Conservation (phyloP, 1,140 invertebrate species). For the Leguminivora glycinivorella region DNA sequence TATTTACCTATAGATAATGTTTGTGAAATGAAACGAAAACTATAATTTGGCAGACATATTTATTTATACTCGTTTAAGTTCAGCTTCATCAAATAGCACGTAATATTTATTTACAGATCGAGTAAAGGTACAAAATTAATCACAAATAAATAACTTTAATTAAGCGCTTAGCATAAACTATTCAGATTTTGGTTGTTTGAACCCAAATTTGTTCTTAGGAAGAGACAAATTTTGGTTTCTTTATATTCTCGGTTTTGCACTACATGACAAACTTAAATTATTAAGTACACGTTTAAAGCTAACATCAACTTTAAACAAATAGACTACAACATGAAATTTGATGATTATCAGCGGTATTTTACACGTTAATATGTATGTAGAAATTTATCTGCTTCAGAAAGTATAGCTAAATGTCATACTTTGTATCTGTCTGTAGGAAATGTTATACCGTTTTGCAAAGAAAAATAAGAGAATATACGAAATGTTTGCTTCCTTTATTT, state of each 20-base stretch:
- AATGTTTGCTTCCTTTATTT: constrained; percentile 30
- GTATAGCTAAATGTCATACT: not conserved
- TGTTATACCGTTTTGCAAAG: constrained; percentile 10
- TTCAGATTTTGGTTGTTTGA: constrained; percentile 65
- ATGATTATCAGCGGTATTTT: not conserved
- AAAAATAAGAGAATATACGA: constrained; percentile 3
- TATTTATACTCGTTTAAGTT: constrained; percentile 76
- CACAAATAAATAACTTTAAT: constrained; percentile 73
- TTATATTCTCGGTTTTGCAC: constrained; percentile 31
- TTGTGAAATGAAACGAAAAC: constrained; percentile 50
- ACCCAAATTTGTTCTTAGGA: constrained; percentile 55
- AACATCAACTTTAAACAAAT: constrained; percentile 63
- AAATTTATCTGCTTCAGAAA: not conserved
- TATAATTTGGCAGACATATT: constrained; percentile 77
- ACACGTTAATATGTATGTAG: constrained; percentile 10
- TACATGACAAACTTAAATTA: constrained; percentile 55
- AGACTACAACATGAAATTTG: constrained; percentile 33
- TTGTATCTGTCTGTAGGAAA: constrained; percentile 13
- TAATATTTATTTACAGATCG: constrained; percentile 72
- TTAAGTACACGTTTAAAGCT: constrained; percentile 67
- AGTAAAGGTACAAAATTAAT: constrained; percentile 69
- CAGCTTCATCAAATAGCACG: constrained; percentile 72
- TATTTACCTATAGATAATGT: not conserved
- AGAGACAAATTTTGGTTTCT: constrained; percentile 63
- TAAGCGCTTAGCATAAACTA: constrained; percentile 62